Conservation (phyloP, 92 coral and sea anemone genomes). For the Hydrozoanthus gracilis region DNA sequence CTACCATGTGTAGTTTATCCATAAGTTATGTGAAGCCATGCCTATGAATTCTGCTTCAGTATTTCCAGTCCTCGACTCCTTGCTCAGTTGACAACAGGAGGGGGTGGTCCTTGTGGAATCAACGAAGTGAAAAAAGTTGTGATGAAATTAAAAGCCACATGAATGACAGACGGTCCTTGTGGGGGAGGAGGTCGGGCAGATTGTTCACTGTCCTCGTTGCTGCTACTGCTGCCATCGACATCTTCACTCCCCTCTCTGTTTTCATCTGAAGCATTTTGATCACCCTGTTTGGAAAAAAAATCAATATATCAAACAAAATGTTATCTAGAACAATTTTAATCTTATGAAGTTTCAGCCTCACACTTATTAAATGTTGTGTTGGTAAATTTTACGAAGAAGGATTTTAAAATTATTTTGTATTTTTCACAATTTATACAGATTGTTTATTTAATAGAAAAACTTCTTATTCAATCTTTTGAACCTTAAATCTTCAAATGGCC, state of each 20-base stretch:
- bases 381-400: too few species aligned
- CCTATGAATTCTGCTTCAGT: neutral
- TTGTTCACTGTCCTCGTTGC: constrained; percentile 46
- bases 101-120: constrained; percentile 74
- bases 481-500: too few species aligned
- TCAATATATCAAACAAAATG: neutral
- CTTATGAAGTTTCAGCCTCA: too few species aligned
- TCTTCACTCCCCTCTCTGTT: constrained; percentile 57
- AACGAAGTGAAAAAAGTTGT: constrained; percentile 94
- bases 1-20: neutral
- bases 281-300: neutral
- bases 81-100: constrained; percentile 40
- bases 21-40: neutral
- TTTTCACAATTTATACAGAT: too few species aligned
- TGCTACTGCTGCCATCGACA: constrained; percentile 47
- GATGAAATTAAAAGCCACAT: constrained; percentile 83
- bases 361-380: too few species aligned
- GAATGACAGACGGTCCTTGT: constrained; percentile 79
- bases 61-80: constrained; percentile 2
- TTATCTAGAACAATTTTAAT: too few species aligned
- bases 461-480: too few species aligned
- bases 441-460: too few species aligned
- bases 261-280: constrained; percentile 49
- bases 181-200: constrained; percentile 75
- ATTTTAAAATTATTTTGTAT: too few species aligned